Base-by-base conservation (phyloP, 2,888 invertebrate genomes). In the Abrostola tripartita region DNA sequence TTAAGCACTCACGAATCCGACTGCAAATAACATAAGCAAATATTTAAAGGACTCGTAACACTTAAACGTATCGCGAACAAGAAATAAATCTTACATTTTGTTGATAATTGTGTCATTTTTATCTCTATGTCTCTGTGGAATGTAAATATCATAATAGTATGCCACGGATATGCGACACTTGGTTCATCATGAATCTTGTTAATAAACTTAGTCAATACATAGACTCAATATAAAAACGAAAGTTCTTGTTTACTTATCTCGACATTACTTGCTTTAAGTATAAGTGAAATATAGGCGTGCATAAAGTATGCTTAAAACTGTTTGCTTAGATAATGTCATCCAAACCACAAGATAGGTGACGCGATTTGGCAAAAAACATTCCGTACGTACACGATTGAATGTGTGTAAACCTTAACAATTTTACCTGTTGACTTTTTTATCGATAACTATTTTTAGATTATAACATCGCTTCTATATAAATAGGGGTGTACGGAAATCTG, bases 61-160 rank as follows among this genome's bases (percentile, higher is more conserved):
- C 44, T 37, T 24, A 24, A 42, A 24, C 37, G 10, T 37, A 14
- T 24, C 14, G 42, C 35, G 24, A 12, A 44, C 7, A 51, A 6
- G 41, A 5, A 56, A 44, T 5, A 50, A 37, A 74, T 57, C 50
- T 51, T 44, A 53, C 11, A 55, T 40, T 14, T 47, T 53, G 64
- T 74, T 57, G 52, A 71, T 67, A 67, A 71, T 60, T 71, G 65
- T 72, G 71, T 71, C 51, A 75, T 36, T 44, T 41, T 65, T 52
- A 65, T 70, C 71, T 7, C 5, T 5, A 54, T 65, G 70, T 65
- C 57, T 58, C 61, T 49, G 54, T 55, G 44, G 36, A 7, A 36
- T 36, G 47, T 61, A 37, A 71, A 55, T 47, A 52, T 42, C 24
- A 49, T 47, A 47, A 14, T 41, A 62, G 6, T 40, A 60, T 57